Base-by-base conservation (phyloP, 1,140 invertebrate species). In the Drosophila subpulchrella region DNA sequence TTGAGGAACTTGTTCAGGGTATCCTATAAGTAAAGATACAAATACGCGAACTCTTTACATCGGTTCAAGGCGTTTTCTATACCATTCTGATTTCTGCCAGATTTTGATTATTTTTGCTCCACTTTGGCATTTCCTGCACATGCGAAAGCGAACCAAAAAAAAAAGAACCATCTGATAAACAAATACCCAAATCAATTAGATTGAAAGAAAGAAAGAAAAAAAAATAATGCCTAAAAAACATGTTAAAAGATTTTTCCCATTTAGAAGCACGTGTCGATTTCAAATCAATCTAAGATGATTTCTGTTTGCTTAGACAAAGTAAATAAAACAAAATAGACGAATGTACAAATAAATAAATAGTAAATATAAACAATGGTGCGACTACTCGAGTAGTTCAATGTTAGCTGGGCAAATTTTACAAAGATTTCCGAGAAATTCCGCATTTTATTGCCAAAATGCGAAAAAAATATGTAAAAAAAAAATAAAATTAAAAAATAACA, bases 121-220 rank as follows among this genome's bases (percentile, higher is more conserved):
- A 79, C 83, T 86, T 77, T 66, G 32, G 48, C 54, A 71, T 88
- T 88, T 88, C 84, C 84, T 77, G 84, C 72, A 89, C 83, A 83
- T 34, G 70, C 75, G 53, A 71, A 88, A 71, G n/a, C 48, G 15
- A 48, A 27, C 32, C 27, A 27, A 27, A 11, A 39, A 36, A 70
- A 54, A 41, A 57, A 20, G 2, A 20, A 20, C 20, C 71, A 70
- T 66, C 47, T 15, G 30, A 59, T 89, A 80, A 80, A 67, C 61
- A 79, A 75, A 67, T 51, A 39, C 11, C 15, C 34, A 59, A 73
- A 51, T 73, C 47, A 53, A 73, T 60, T 73, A 46, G 65, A 71
- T 57, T 57, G 67, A 73, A 60, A 30, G 56, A 46, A 73, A 53
- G 47, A 53, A 44, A 13, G 32, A 13, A 44, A 34, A 44, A 34